Evolutionary conservation across 2,888 invertebrate species (phyloP).

Genomic region (Trileptium ribeirensis): DNA sequence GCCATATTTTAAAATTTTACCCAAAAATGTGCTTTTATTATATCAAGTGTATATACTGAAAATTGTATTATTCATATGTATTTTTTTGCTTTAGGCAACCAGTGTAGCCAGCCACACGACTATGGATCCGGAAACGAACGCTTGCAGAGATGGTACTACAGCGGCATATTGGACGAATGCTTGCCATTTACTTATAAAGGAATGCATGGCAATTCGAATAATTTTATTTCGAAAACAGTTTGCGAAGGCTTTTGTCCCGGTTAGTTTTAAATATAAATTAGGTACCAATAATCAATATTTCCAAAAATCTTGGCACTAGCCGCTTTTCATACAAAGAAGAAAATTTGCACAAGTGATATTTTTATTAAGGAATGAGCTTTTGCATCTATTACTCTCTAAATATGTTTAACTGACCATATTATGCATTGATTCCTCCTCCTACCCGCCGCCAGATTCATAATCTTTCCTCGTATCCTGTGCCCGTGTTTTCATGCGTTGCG

Average conservation of each 20-base stretch:
- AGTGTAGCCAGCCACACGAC: constrained; percentile 39
- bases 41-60: too few relatives aligned
- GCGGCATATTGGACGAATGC: constrained; percentile 36
- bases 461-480: too few relatives aligned
- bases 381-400: too few relatives aligned
- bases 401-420: too few relatives aligned
- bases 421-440: too few relatives aligned
- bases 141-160: constrained; percentile 39
- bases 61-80: background rate
- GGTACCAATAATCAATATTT: background rate
- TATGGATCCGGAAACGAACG: constrained; percentile 39
- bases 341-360: background rate
- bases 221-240: constrained; percentile 35
- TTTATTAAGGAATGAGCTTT: too few relatives aligned
- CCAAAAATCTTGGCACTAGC: background rate
- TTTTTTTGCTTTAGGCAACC: constrained; percentile 22
- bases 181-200: constrained; percentile 41
- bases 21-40: too few relatives aligned
- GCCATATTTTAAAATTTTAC: too few relatives aligned
- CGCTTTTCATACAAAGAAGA: background rate
- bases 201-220: constrained; percentile 41
- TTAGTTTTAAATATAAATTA: constrained; percentile 21
- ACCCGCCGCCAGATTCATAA: too few relatives aligned
- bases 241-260: constrained; percentile 41
- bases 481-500: too few relatives aligned